Evolutionary conservation across 23 tunicate species (phyloP).

Genomic region (Ciona savignyi): DNA sequence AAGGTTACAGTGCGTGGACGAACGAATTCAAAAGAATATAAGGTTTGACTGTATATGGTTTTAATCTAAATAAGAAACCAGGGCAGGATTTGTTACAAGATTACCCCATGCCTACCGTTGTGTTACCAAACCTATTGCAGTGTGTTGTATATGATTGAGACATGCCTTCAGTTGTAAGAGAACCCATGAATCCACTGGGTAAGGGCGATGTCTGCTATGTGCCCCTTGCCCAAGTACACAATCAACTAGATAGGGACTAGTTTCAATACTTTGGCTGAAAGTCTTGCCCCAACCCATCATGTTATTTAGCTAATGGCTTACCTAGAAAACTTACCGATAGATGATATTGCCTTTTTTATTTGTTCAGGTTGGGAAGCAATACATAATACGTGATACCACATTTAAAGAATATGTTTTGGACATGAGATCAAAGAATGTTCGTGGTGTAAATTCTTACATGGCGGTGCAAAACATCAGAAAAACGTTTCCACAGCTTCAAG

Average conservation of each 20-base stretch:
- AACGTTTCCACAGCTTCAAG: conserved; percentile 72
- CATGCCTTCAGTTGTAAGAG: too few species aligned
- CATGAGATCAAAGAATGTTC: conserved; percentile 23
- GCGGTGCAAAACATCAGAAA: conserved; percentile 90
- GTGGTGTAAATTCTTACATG: conserved; percentile 71
- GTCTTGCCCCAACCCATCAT: too few species aligned
- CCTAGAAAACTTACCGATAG: too few species aligned
- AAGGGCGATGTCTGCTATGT: too few species aligned
- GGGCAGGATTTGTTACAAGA: too few species aligned
- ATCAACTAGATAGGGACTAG: too few species aligned
- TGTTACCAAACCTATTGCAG: too few species aligned
- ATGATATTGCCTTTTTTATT: neutral
- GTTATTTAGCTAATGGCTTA: too few species aligned
- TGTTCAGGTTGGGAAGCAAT: conserved; percentile 56
- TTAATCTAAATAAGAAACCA: neutral
- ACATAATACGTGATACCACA: conserved; percentile 71
- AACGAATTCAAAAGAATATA: conserved; percentile 56
- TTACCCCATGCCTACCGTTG: too few species aligned
- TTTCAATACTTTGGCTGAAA: too few species aligned
- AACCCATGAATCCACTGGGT: too few species aligned
- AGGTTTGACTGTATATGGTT: conserved; percentile 6
- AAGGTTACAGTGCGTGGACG: conserved; percentile 75
- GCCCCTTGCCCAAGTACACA: too few species aligned
- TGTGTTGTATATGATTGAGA: neutral
- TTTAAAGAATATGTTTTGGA: conserved; percentile 63